Percentiles rank a stretch among this genome's conserved stretches.
phyloP scores from a whole-genome alignment of 1,140 invertebrate species.

The Phortica variegata region DNA sequence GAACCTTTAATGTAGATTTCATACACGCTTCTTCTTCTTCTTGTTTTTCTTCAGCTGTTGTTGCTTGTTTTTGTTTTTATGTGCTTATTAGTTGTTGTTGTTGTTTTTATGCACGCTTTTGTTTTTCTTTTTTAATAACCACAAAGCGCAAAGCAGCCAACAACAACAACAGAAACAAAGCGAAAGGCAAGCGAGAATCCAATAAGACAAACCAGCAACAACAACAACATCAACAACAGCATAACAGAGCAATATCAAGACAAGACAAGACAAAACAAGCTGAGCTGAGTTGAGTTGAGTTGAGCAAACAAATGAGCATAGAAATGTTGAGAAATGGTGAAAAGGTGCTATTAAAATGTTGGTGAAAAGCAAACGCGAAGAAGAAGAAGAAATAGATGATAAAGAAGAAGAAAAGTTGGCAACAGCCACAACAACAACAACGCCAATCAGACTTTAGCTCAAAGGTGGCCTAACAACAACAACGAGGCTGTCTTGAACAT shows the following conservation, averaged over 20 bases:
- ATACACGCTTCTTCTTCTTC: conserved; percentile 30
- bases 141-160: neutral
- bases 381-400: neutral
- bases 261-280: neutral
- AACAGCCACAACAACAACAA: conserved; percentile 5
- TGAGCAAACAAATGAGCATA: conserved; percentile 10
- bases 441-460: no score
- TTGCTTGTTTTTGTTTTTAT: conserved; percentile 2
- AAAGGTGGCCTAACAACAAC: no score
- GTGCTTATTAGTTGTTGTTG: conserved; percentile 9
- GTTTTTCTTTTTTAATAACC: conserved; percentile 23
- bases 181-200: neutral
- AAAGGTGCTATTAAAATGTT: conserved; percentile 39
- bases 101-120: conserved; percentile 3
- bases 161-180: conserved; percentile 11
- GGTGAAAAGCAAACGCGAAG: conserved; percentile 22
- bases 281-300: neutral
- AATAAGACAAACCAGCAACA: conserved; percentile 1
- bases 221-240: conserved; percentile 20
- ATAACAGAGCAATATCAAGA: conserved; percentile 11
- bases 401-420: neutral
- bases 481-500: no score
- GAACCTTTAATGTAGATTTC: conserved; percentile 50
- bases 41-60: conserved; percentile 17
- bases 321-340: conserved; percentile 45